Evolutionary conservation across 2,113 vertebrate species (phyloP).

Genomic region (Megaptera novaeangliae): DNA sequence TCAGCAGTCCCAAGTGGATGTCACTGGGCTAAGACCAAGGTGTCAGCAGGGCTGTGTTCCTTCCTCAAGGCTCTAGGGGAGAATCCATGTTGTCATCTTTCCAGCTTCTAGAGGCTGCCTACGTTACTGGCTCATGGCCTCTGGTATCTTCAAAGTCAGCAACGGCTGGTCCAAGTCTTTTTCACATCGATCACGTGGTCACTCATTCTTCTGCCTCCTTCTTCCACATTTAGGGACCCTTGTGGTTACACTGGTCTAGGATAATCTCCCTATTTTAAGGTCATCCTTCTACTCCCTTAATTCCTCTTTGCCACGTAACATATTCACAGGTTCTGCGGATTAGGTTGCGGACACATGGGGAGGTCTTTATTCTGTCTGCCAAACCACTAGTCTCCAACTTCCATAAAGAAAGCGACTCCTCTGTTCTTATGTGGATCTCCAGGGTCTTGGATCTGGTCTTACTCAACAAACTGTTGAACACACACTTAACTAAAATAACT

Average conservation of each 20-base stretch:
- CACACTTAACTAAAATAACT: not conserved
- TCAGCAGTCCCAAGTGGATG: not conserved
- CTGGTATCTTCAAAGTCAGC: not conserved
- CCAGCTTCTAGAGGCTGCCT: not conserved
- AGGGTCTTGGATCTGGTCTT: not conserved
- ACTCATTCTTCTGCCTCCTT: not conserved
- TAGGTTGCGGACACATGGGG: not conserved
- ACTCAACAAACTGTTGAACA: not conserved
- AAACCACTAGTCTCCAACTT: not conserved
- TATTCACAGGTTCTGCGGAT: not conserved
- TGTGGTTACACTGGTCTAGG: not conserved
- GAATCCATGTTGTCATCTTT: not conserved
- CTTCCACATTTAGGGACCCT: not conserved
- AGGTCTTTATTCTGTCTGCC: not conserved
- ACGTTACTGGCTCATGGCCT: not conserved
- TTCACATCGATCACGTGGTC: not conserved
- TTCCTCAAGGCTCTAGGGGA: not conserved
- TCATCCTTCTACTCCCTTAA: not conserved
- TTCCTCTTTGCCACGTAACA: not conserved
- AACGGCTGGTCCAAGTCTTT: not conserved
- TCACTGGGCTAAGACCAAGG: not conserved
- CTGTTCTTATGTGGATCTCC: not conserved
- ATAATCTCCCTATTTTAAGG: not conserved
- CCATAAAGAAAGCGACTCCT: not conserved
- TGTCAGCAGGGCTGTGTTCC: not conserved